Evolutionary conservation across 2,113 vertebrate species (phyloP).

Genomic region (Jaculus jaculus): DNA sequence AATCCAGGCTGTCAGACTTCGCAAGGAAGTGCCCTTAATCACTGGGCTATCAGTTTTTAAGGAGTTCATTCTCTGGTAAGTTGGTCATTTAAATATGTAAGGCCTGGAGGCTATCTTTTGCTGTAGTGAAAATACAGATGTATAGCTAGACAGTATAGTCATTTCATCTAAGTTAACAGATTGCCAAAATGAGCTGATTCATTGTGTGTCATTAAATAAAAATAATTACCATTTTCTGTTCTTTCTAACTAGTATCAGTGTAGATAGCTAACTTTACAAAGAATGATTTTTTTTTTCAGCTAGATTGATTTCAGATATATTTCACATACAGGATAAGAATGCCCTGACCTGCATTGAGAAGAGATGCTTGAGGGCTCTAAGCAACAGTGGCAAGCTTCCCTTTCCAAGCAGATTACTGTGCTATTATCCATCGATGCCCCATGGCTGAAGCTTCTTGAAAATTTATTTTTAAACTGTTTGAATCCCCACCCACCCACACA

Average conservation of each 20-base stretch:
- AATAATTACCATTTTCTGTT: not conserved
- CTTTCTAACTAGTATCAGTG: not conserved
- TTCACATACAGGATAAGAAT: not conserved
- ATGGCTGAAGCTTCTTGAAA: constrained; percentile 48
- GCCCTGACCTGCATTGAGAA: not conserved
- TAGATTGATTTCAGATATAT: constrained; percentile 23
- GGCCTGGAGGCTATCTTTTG: not conserved
- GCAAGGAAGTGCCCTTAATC: too few relatives aligned
- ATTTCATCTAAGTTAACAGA: not conserved
- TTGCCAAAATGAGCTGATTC: not conserved
- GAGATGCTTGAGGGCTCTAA: not conserved
- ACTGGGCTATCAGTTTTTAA: constrained; percentile 50
- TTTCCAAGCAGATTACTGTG: constrained; percentile 32
- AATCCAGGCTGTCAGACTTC: too few relatives aligned
- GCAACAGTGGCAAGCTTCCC: not conserved
- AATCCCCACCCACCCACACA: constrained; percentile 34
- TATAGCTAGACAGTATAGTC: not conserved
- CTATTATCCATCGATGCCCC: constrained; percentile 19
- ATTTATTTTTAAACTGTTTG: constrained; percentile 61
- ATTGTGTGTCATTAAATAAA: not conserved
- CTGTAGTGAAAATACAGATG: not conserved
- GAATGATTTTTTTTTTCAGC: not conserved
- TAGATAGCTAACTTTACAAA: not conserved
- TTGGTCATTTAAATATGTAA: not conserved
- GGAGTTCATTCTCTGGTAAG: rapidly evolving